phyloP scores from a whole-genome alignment of 2,797 vertebrate genomes.

The Onychomys torridus region DNA sequence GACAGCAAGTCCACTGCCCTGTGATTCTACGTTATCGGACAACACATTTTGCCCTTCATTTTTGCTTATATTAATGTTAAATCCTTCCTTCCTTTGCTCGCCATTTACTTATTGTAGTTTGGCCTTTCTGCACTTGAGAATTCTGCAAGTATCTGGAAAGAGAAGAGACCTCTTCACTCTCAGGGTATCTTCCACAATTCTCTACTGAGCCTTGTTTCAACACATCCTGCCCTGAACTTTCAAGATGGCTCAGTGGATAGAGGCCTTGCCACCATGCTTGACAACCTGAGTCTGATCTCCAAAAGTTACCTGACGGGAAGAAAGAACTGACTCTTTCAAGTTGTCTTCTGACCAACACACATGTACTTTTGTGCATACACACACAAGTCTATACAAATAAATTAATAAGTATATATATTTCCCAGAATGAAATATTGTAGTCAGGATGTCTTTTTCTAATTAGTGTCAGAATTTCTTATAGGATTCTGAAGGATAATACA shows the following conservation, averaged over 20 bases:
- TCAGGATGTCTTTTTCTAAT: not conserved
- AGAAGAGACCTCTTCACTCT: not conserved
- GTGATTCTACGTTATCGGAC: not conserved
- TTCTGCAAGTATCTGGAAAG: conserved; percentile 21
- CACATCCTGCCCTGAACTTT: not conserved
- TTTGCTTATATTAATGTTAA: not conserved
- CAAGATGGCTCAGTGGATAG: not conserved
- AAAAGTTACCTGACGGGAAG: not conserved
- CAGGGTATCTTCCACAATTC: conserved; percentile 10
- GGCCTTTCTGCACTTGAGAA: not conserved
- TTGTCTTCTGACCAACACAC: not conserved
- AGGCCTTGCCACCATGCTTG: not conserved
- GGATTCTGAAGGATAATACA: not conserved
- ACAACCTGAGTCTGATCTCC: not conserved
- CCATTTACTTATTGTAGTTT: not conserved
- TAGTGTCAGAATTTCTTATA: not conserved
- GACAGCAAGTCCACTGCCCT: not conserved
- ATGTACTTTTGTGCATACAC: too few species aligned
- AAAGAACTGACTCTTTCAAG: not conserved
- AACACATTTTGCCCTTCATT: not conserved
- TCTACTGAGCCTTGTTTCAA: conserved; percentile 42
- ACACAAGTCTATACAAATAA: not conserved
- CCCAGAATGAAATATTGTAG: conserved; percentile 35
- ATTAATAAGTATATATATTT: not conserved
- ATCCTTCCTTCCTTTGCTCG: not conserved